Percentiles rank a stretch among this genome's conserved stretches.
These are phyloP conservation scores for Argyra leucocephala DNA, from an alignment of 2,888 invertebrate species.

Conservation along the genomic window DNA sequence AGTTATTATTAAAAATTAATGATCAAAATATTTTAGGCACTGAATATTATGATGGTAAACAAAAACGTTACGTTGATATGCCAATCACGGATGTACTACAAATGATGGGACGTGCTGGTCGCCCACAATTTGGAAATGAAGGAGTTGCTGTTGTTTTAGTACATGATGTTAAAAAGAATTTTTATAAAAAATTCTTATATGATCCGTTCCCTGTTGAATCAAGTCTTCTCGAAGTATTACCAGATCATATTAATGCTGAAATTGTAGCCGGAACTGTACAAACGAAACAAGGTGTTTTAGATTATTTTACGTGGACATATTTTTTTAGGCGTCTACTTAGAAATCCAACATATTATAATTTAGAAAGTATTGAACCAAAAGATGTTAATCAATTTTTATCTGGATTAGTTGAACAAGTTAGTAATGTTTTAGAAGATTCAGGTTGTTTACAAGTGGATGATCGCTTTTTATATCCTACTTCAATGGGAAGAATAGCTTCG, in stretches of 20 bases:
- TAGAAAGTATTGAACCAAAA: slow-evolving; percentile 60
- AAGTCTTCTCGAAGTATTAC: slow-evolving; percentile 76
- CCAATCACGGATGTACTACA: slow-evolving; percentile 98
- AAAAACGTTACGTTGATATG: slow-evolving; percentile 95
- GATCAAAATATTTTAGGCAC: slow-evolving; percentile 45
- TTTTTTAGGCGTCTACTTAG: slow-evolving; percentile 86
- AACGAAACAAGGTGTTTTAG: slow-evolving; percentile 82
- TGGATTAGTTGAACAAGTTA: slow-evolving; percentile 65
- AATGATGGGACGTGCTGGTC: slow-evolving; percentile 98
- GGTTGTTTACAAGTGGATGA: slow-evolving; percentile 70
- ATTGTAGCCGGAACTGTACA: slow-evolving; percentile 91
- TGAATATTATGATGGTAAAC: slow-evolving; percentile 96
- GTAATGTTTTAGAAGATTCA: slow-evolving; percentile 62
- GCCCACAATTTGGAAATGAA: slow-evolving; percentile 92
- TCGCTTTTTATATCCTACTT: slow-evolving; percentile 47
- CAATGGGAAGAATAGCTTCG: slow-evolving; percentile 87
- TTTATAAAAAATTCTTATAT: slow-evolving; percentile 97
- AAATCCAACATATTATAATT: slow-evolving; percentile 84
- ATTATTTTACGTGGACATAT: slow-evolving; percentile 98
- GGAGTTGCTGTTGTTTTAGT: slow-evolving; percentile 82
- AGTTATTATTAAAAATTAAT: too few species aligned
- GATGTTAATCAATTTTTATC: slow-evolving; percentile 69
- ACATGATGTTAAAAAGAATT: slow-evolving; percentile 95
- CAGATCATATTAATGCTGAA: slow-evolving; percentile 97
- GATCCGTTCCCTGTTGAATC: slow-evolving; percentile 99